Evolutionary conservation across 1,140 invertebrate genomes (phyloP).

Genomic region (Eriocheir sinensis): DNA sequence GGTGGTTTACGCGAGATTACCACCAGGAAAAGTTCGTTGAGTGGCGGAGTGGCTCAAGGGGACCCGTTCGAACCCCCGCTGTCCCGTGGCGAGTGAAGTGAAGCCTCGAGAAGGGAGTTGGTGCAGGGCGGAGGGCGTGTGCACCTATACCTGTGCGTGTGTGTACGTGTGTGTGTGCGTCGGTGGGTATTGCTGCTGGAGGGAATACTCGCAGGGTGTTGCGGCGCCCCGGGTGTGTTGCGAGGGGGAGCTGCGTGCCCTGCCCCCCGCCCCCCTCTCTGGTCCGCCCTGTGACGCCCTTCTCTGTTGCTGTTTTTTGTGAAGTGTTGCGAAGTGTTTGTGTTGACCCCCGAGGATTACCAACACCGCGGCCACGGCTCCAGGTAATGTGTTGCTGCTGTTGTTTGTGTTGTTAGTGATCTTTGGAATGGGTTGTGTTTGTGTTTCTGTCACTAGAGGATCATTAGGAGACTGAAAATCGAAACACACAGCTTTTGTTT

Average conservation of each 20-base stretch:
- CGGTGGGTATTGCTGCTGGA: not conserved
- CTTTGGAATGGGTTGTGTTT: too few species aligned
- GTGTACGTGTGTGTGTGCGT: not conserved
- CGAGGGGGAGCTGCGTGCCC: not conserved
- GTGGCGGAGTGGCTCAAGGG: not conserved
- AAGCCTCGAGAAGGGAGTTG: not conserved
- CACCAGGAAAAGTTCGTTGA: not conserved
- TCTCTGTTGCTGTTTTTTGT: not conserved
- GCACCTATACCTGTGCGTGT: not conserved
- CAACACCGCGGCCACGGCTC: not conserved
- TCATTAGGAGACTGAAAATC: too few species aligned
- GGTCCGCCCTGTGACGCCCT: not conserved
- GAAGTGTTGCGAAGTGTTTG: constrained; percentile 9
- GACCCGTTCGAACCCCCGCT: not conserved
- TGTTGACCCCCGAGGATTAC: not conserved
- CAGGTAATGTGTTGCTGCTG: not conserved
- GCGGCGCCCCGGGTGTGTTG: not conserved
- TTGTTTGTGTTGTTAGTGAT: not conserved
- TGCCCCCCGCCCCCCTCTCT: not conserved
- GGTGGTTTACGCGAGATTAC: not conserved
- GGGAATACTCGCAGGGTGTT: not conserved
- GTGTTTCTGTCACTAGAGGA: too few species aligned
- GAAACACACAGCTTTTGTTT: too few species aligned
- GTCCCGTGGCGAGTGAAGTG: not conserved
- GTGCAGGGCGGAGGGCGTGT: not conserved